Conservation (phyloP, 2,113 vertebrate genomes). For the Poeciliopsis prolifica region DNA sequence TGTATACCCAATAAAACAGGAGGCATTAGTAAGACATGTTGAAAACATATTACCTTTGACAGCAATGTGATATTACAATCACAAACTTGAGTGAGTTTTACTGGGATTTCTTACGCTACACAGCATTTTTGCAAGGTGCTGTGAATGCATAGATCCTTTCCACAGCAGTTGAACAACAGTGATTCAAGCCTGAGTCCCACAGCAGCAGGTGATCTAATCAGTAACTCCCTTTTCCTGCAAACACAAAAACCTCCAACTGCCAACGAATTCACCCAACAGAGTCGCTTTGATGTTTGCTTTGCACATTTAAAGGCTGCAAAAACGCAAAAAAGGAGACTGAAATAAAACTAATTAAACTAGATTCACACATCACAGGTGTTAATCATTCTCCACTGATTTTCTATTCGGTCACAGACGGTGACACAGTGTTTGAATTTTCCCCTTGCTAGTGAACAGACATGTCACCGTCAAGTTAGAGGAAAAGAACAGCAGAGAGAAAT, state of each 20-base stretch:
- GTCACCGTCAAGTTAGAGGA: constrained; percentile 50
- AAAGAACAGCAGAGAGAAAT: constrained; percentile 43
- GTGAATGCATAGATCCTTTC: constrained; percentile 17
- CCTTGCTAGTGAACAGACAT: constrained; percentile 44
- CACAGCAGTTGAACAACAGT: no score
- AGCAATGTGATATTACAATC: no score
- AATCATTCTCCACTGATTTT: constrained; percentile 62
- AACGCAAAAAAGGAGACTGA: constrained; percentile 8
- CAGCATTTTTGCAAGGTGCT: background rate
- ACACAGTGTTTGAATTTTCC: constrained; percentile 65
- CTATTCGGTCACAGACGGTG: constrained; percentile 66
- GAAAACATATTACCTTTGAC: background rate
- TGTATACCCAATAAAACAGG: no score
- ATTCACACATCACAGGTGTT: constrained; percentile 59
- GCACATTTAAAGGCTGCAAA: constrained; percentile 23
- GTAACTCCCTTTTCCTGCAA: constrained; percentile 42
- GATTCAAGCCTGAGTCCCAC: constrained; percentile 6
- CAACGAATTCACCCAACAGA: constrained; percentile 13
- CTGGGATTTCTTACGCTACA: no score
- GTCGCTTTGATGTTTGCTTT: constrained; percentile 34
- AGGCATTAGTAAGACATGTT: background rate
- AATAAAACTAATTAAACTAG: constrained; percentile 37
- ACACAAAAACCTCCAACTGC: constrained; percentile 47
- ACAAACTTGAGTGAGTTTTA: no score
- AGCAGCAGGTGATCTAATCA: constrained; percentile 59